Evolutionary conservation across 2,797 vertebrate genomes (phyloP).

Genomic region (Dipus sagitta): DNA sequence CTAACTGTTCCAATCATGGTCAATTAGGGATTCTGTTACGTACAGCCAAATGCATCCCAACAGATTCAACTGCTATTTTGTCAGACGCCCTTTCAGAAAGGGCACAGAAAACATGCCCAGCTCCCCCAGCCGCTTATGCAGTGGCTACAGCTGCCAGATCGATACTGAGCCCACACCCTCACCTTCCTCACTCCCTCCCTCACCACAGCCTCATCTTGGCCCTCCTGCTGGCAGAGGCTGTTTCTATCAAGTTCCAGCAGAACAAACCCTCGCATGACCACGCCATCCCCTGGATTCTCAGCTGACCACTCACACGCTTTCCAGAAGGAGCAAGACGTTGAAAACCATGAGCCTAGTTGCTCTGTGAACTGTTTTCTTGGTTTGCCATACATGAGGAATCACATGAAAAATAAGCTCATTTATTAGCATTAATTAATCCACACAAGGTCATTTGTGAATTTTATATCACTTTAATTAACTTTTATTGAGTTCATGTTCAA

Average conservation of each 20-base stretch:
- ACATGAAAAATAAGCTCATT: conserved; percentile 52
- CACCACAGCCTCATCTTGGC: not conserved
- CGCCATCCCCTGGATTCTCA: not conserved
- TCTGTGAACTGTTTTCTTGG: conserved; percentile 49
- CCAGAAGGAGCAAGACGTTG: not conserved
- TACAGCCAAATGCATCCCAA: not conserved
- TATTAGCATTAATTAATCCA: conserved; percentile 76
- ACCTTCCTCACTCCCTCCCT: not conserved
- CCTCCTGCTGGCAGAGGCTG: not conserved
- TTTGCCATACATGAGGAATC: conserved; percentile 23
- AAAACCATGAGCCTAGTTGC: not conserved
- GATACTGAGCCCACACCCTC: not conserved
- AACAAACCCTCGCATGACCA: not conserved
- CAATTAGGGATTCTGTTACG: conserved; percentile 13
- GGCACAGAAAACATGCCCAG: not conserved
- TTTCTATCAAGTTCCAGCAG: not conserved
- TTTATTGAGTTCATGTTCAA: conserved; percentile 78
- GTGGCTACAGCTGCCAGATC: not conserved
- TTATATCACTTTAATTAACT: conserved; percentile 85
- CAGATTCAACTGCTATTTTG: not conserved
- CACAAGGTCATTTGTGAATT: conserved; percentile 72
- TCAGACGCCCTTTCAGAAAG: not conserved
- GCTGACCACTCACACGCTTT: not conserved
- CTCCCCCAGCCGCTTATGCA: not conserved
- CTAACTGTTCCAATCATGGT: not conserved